Base-by-base conservation (phyloP, 2,113 vertebrate species). In the Poeciliopsis occidentalis region DNA sequence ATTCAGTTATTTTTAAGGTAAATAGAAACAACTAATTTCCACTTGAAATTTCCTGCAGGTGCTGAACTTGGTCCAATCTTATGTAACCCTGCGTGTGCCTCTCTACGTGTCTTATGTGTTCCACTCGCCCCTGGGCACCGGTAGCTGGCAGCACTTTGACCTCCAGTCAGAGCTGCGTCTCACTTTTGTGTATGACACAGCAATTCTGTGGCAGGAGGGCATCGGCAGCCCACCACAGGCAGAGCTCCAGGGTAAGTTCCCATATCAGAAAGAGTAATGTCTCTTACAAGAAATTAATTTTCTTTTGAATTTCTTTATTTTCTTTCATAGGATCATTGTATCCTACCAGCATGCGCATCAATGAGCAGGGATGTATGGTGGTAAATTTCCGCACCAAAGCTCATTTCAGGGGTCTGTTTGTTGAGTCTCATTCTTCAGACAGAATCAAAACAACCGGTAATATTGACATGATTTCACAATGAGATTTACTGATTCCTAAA, bases 141-240 rank as follows among this genome's bases (percentile, higher is more conserved):
- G 96, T 1, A 96, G 97, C 72, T 99, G 97, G 97, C 97, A 98
- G 90, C 97, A 99, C 88, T 98, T 98, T 32, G 97, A 99, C 86
- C 85, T 98, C 32, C 96, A 96, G 85, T 97, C 97, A 0, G 97
- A 98, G 91, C 95, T 98, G 0, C 95, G 96, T 1, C 94, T 99
- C 34, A 98, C 97, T 24, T 99, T 99, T 0, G 97, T 98, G 86
- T 99, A 99, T 24, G 97, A 99, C 93, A 99, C 97, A 19, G 97
- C 97, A 93, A 97, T 98, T 89, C 93, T 98, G 89, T 99, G 97
- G 97, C 94, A 85, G 71, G 96, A 98, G 0, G 97, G 97, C 1
- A 95, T 99, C 0, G 95, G 96, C 4, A 98, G 97, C 85, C 97
- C 96, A 0, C 96, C 97, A 0, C 96, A 96, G 74, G 97, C 97